A percentile compares a stretch with the other conserved stretches of the same genome.
Conservation (phyloP, 1,140 invertebrate genomes). For the Oscheius sp. region DNA sequence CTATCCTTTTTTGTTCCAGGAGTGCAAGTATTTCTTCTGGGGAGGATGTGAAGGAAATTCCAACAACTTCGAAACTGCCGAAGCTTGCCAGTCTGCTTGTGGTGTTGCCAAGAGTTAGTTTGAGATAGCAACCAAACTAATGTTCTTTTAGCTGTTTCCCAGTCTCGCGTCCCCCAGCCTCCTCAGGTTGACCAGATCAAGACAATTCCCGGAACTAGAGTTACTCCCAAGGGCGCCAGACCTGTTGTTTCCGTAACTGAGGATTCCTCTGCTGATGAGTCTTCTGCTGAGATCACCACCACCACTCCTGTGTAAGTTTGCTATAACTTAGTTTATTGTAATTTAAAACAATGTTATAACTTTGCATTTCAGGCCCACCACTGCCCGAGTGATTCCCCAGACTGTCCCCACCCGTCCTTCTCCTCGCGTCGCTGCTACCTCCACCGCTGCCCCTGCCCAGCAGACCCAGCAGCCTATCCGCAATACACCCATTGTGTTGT, state of each 20-base stretch:
- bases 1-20: slow-evolving; percentile 48
- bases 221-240: slow-evolving; percentile 18
- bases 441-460: slow-evolving; percentile 4
- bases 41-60: slow-evolving; percentile 80
- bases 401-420: not conserved
- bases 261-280: not conserved
- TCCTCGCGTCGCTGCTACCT: not conserved
- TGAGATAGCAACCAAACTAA: slow-evolving; percentile 13
- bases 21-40: slow-evolving; percentile 75
- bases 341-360: too few relatives aligned
- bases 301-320: slow-evolving; percentile 10
- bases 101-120: slow-evolving; percentile 64
- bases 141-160: too few relatives aligned
- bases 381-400: not conserved
- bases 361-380: not conserved
- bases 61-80: slow-evolving; percentile 77
- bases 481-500: not conserved
- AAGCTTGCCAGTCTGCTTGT: slow-evolving; percentile 78
- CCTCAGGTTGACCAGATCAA: slow-evolving; percentile 10
- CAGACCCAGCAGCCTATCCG: too few relatives aligned
- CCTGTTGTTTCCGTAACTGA: not conserved
- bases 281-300: not conserved
- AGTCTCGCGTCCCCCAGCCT: too few relatives aligned
- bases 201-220: slow-evolving; percentile 29
- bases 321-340: too few relatives aligned